Percentiles rank a stretch among this genome's conserved stretches.
phyloP scores from a whole-genome alignment of 2,888 invertebrate genomes.

The Apotomis capreana region DNA sequence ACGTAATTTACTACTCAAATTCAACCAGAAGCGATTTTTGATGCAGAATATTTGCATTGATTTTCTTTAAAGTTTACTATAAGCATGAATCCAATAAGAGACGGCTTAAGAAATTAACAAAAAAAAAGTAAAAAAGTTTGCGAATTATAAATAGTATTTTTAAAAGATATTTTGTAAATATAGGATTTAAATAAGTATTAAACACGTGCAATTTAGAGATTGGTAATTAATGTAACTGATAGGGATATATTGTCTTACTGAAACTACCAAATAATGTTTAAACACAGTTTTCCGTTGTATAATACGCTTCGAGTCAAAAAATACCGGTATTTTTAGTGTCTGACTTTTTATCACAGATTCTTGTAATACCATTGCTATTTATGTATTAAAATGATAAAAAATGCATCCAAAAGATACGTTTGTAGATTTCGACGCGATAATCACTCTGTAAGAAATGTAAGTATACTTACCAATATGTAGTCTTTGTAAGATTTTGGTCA shows the following conservation, averaged over 20 bases:
- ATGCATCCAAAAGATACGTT: too few relatives aligned
- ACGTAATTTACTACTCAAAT: background rate
- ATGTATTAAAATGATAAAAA: too few relatives aligned
- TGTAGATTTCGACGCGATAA: too few relatives aligned
- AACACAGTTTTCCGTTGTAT: constrained; percentile 9
- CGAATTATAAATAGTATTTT: constrained; percentile 77
- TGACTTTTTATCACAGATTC: too few relatives aligned
- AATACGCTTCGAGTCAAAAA: background rate
- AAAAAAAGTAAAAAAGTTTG: constrained; percentile 60
- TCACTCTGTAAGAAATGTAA: too few relatives aligned
- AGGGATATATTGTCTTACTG: constrained; percentile 64
- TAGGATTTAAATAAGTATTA: constrained; percentile 61
- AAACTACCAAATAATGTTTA: constrained; percentile 39
- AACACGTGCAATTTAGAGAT: constrained; percentile 80
- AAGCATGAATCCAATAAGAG: constrained; percentile 61
- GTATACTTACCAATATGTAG: too few relatives aligned
- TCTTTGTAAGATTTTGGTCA: too few relatives aligned
- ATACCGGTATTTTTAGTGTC: background rate
- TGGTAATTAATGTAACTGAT: constrained; percentile 67
- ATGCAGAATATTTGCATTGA: constrained; percentile 5
- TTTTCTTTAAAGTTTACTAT: constrained; percentile 14
- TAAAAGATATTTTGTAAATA: constrained; percentile 81
- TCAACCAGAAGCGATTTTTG: background rate
- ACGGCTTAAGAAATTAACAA: constrained; percentile 57
- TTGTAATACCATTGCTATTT: too few relatives aligned